Evolutionary conservation across 2,797 vertebrate species (phyloP), one percentile per base, ranked within the genome.

Genomic region (Poeciliopsis infans): DNA sequence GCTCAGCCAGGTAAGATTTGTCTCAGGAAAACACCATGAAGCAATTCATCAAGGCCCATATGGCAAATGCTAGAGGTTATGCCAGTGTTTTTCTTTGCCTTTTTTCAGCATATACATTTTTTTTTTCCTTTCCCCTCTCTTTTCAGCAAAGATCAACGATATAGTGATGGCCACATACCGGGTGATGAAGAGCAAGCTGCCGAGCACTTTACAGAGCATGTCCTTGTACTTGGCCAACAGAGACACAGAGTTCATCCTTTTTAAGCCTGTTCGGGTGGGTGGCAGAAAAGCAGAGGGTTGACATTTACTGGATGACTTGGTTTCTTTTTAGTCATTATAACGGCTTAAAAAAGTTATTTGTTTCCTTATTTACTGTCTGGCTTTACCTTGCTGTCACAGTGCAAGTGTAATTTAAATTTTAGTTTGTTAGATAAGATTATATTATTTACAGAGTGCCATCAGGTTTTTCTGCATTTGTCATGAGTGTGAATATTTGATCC

Each of bases 191-290:
- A 97, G 94, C 86, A 98, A 98, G 93, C 95, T 99, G 87, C 98
- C 98, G 0, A 88, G 90, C 87, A 99, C 97, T 0, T 93, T 98
- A 91, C 96, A 97, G 91, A 99, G 98, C 94, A 97, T 99, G 97
- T 97, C 98, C 0, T 93, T 99, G 83, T 99, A 99, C 92, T 93
- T 99, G 75, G 97, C 98, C 92, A 99, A 99, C 90, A 98, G 96
- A 95, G 98, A 99, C 75, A 99, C 98, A 0, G 98, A 99, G 92
- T 97, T 98, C 95, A 99, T 99, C 92, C 95, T 99, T 88, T 99
- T 99, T 94, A 99, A 99, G 88, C 98, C 98, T 41, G 97, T 99
- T 68, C 95, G 96, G 96, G 98, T 99, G 90, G 95, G 98, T 97
- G 91, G 80, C 79, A 78, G 55, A 78, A 83, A 83, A n/a, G 5